These are phyloP conservation scores for Danio kyathit DNA, from an alignment of 2,797 vertebrate species.

Conservation along the genomic window DNA sequence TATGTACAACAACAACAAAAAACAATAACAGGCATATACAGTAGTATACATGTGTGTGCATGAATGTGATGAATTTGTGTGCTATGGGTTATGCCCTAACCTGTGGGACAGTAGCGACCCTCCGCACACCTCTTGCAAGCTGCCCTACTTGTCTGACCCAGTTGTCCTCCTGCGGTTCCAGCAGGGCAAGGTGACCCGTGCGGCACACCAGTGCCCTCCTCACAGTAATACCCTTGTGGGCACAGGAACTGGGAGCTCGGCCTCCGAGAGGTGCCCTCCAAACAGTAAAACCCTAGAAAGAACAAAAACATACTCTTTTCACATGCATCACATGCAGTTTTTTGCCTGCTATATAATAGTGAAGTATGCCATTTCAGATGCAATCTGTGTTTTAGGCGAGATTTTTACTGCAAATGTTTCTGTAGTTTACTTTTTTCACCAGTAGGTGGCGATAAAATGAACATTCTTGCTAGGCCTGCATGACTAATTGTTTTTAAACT, in stretches of 20 bases:
- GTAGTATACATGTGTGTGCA: neutral
- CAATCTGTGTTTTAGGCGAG: neutral
- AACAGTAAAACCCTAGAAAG: slow-evolving; percentile 84
- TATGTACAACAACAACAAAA: neutral
- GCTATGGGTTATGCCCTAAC: slow-evolving; percentile 65
- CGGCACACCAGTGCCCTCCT: slow-evolving; percentile 81
- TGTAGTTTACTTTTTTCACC: neutral
- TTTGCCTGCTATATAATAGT: no score
- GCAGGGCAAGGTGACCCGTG: slow-evolving; percentile 84
- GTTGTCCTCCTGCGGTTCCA: slow-evolving; percentile 84
- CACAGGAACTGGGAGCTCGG: slow-evolving; percentile 83
- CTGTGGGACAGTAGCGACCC: slow-evolving; percentile 86
- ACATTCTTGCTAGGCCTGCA: no score
- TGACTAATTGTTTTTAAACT: no score
- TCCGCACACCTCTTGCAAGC: slow-evolving; percentile 84
- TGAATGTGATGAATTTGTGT: slow-evolving; percentile 21
- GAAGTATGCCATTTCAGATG: no score
- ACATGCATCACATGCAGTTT: no score
- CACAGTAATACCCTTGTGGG: slow-evolving; percentile 85
- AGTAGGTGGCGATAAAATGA: neutral
- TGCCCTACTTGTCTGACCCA: slow-evolving; percentile 86
- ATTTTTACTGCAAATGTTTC: neutral
- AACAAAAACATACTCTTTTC: slow-evolving; percentile 11
- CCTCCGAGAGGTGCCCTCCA: slow-evolving; percentile 80
- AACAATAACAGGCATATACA: neutral